These are phyloP conservation scores for Clarias macrocephalus DNA, from an alignment of 2,113 vertebrate species.

Conservation along the genomic window DNA sequence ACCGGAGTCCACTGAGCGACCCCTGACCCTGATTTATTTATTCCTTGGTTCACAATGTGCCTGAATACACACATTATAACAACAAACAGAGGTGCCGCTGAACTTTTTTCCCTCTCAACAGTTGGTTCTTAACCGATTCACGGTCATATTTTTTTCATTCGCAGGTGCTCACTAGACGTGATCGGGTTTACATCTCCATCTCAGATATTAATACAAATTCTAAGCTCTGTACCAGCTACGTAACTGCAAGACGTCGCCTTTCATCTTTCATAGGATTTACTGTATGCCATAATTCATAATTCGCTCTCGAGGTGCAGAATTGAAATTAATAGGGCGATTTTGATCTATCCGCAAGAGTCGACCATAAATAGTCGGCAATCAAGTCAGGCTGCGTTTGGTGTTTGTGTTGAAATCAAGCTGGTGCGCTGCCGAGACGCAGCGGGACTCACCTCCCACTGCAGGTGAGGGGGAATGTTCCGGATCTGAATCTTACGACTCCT, in stretches of 20 bases:
- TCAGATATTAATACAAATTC: not conserved
- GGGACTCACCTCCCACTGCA: conserved; percentile 85
- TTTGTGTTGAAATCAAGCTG: conserved; percentile 13
- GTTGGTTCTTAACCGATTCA: not conserved
- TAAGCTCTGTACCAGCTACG: not conserved
- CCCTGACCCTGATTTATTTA: not conserved
- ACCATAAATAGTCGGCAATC: conserved; percentile 24
- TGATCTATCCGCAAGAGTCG: not conserved
- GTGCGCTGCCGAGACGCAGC: conserved; percentile 5
- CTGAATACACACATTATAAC: not conserved
- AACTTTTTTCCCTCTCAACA: not conserved
- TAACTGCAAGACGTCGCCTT: not conserved
- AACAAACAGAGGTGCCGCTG: not conserved
- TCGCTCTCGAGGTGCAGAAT: not conserved
- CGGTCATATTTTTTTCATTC: not conserved
- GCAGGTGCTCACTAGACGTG: not conserved
- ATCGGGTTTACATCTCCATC: not conserved
- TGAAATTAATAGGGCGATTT: not conserved
- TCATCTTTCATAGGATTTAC: not conserved
- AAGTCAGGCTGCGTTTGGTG: not conserved
- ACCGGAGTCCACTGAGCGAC: too few relatives aligned
- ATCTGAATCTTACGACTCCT: conserved; percentile 89
- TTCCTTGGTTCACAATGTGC: not conserved
- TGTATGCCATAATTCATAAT: too few relatives aligned
- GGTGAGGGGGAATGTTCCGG: conserved; percentile 84